A percentile compares a stretch with the other conserved stretches of the same genome.
These are phyloP conservation scores for Lichenostomus cassidix DNA, from an alignment of 2,113 vertebrate species.

Conservation along the genomic window DNA sequence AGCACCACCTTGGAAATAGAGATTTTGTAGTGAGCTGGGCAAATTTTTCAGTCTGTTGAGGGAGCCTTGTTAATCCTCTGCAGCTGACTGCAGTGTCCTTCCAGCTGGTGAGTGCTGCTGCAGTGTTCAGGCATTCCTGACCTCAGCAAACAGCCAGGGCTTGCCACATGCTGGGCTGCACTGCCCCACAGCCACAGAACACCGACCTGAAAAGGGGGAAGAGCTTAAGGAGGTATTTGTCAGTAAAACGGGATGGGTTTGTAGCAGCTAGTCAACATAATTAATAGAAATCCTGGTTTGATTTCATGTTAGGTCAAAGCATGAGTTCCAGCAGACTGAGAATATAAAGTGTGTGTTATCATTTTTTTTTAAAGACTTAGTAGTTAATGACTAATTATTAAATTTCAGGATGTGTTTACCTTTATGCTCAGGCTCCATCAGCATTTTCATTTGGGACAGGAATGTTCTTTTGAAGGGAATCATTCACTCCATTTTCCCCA, in stretches of 20 bases:
- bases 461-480: rapidly evolving
- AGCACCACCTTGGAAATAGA: neutral
- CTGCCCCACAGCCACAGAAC: slow-evolving; percentile 23
- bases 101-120: neutral
- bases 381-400: neutral
- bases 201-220: neutral
- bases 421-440: neutral
- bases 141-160: neutral
- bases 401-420: neutral
- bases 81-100: neutral
- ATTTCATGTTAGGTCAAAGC: neutral
- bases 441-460: neutral
- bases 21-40: neutral
- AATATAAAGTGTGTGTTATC: neutral
- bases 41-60: neutral
- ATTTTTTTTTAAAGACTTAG: neutral
- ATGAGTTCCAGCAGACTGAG: neutral
- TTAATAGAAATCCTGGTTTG: neutral
- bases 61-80: neutral
- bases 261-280: neutral
- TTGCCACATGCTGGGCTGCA: neutral
- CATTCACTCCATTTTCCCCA: neutral
- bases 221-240: neutral
- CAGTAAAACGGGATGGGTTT: neutral
- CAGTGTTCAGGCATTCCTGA: rapidly evolving